phyloP scores from a whole-genome alignment of 2,797 vertebrate species.

The Cyprinella venusta region DNA sequence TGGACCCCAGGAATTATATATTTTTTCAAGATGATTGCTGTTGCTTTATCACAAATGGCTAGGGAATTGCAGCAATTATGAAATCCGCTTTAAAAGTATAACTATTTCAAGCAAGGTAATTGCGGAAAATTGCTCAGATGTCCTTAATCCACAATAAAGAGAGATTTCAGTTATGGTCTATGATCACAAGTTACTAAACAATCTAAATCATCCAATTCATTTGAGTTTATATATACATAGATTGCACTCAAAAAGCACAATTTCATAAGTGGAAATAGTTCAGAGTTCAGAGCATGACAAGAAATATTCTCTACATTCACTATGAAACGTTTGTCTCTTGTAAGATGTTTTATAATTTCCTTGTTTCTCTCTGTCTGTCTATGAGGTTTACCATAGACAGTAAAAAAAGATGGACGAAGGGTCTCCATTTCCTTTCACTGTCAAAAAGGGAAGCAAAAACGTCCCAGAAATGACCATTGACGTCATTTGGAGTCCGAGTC shows the following conservation, averaged over 20 bases:
- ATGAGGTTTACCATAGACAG: background rate
- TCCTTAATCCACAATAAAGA: slow-evolving; percentile 5
- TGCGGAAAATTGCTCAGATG: background rate
- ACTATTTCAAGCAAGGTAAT: slow-evolving; percentile 5
- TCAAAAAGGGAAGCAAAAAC: no score
- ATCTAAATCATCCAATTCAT: slow-evolving; percentile 2
- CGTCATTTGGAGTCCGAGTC: background rate
- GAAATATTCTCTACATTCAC: background rate
- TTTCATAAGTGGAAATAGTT: background rate
- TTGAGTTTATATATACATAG: background rate
- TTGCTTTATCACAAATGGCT: background rate
- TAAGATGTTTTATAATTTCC: no score
- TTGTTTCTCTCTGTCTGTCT: no score
- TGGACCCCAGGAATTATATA: background rate
- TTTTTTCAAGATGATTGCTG: slow-evolving; percentile 21
- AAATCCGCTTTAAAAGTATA: slow-evolving; percentile 15
- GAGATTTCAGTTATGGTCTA: background rate
- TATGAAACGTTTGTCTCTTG: background rate
- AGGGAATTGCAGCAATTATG: slow-evolving; percentile 14
- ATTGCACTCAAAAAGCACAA: background rate
- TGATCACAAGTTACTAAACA: background rate
- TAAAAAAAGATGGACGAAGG: background rate
- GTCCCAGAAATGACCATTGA: background rate
- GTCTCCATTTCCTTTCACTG: background rate
- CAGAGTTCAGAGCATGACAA: background rate